Base-by-base conservation (phyloP, 2,797 vertebrate species). In the Danio jaintianensis region DNA sequence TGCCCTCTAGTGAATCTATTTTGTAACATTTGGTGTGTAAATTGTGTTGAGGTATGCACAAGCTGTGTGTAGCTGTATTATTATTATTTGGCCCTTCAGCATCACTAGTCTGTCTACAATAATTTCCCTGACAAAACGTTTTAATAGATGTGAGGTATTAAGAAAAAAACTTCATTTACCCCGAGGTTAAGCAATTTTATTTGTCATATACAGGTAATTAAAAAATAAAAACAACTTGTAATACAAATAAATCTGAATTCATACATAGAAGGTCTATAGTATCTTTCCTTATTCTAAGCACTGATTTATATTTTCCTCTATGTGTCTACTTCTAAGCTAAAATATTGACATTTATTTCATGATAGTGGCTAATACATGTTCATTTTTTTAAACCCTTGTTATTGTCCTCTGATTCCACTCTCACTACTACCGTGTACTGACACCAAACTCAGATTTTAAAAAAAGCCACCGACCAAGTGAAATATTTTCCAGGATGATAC, bases 1-100 rank as follows among this genome's bases (percentile, higher is more conserved):
- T 85, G 68, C 92, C 93, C 89, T 88, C 93, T 91, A 86, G 91
- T 89, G 92, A 91, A 76, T 40, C 3, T 42, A 70, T 78, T 76
- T 47, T 0, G 50, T 58, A 43, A 15, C 11, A 56, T 71, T 55
- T 56, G 3, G 3, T 53, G 36, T 42, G n/a, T 6, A 42, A 52
- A 15, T 12, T 47, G 3, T 16, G 29, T 61, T 36, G 1, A 16
- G 8, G 22, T 5, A 29, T 29, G 13, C 20, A 29, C 43, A 67
- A 67, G 43, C 42, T 12, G 63, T 6, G 29, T 67, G 12, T 48
- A 48, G 20, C 16, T 29, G 29, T 29, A 29, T 29, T 29, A 29
- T 50, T 50, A 8, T 29, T 48, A 48, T 18, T 38, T 29, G 3
- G 40, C 6, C 48, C 48, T 53, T n/a, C 6, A 66, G n/a, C 16